Percentiles rank a stretch among this genome's conserved stretches.
phyloP scores from a whole-genome alignment of 1,140 invertebrate genomes.

The Scaptomyza graminum region DNA sequence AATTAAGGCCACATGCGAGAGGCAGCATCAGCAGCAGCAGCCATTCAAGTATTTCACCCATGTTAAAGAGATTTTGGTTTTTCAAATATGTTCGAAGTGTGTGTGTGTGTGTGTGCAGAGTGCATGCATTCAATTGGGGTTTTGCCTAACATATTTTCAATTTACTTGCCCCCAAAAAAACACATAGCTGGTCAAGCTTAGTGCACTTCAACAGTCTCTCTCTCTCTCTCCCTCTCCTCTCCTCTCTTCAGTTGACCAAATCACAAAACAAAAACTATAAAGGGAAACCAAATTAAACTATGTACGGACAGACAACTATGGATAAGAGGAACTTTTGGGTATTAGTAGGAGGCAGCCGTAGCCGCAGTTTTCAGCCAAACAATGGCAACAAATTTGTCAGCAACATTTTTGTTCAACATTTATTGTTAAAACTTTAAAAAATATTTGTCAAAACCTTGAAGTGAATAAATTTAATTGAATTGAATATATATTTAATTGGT shows the following conservation, averaged over 20 bases:
- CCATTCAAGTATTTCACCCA: neutral
- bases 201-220: conserved; percentile 5
- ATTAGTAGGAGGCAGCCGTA: neutral
- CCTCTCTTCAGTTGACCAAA: conserved; percentile 7
- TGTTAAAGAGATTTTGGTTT: conserved; percentile 19
- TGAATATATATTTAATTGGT: neutral
- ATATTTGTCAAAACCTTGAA: no score
- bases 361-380: conserved; percentile 14
- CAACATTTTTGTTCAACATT: neutral
- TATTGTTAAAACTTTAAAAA: neutral
- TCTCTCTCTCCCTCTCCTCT: no score
- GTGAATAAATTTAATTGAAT: no score
- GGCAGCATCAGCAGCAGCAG: neutral
- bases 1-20: conserved; percentile 47
- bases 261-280: conserved; percentile 16
- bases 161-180: conserved; percentile 20
- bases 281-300: conserved; percentile 34
- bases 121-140: conserved; percentile 31
- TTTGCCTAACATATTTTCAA: conserved; percentile 42
- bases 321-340: no score
- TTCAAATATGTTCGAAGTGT: conserved; percentile 9
- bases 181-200: conserved; percentile 4
- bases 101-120: conserved; percentile 1
- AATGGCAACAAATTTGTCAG: conserved; percentile 2
- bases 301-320: neutral